Base-by-base conservation (phyloP, 2,888 invertebrate species). In the Beris morrisii region DNA sequence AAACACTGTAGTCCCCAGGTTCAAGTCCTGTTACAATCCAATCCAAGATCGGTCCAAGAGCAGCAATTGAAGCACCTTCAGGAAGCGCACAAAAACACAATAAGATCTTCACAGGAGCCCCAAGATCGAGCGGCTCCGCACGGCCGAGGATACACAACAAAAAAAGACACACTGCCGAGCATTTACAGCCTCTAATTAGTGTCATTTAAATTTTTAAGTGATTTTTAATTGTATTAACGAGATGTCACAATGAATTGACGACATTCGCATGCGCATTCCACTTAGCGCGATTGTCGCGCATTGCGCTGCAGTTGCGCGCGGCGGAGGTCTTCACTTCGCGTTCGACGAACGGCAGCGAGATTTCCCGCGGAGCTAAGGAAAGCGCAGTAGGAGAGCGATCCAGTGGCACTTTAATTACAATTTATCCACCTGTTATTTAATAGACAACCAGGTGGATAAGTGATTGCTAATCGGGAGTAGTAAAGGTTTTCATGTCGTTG, bases 181-280 rank as follows among this genome's bases (percentile, higher is more conserved):
- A 53, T 63, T 69, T 67, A 70, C 71, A 67, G 70, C 69, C 69
- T 71, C 73, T 73, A 73, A 73, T 73, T 73, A 73, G 72, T 73
- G 73, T 73, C 72, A 73, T 73, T 72, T 73, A 72, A 71, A 72
- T 71, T 72, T 72, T 72, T 70, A 70, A 71, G 71, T 72, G 73
- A 73, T 72, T 73, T 72, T 72, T 73, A 73, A 72, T 73, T 72
- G 73, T 72, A 67, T 67, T 65, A 69, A 67, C 65, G 67, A 69
- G 67, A 67, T 67, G 67, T 65, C 67, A 69, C 67, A 31, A 67
- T 64, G 64, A 67, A 67, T 69, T 67, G 65, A 67, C 45, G 69
- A 67, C 53, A 67, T 61, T 69, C 69, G 63, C 67, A 67, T 69
- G 69, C 63, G 65, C 66, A 67, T 59, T 45, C 43, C 59, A 59